A percentile compares a stretch with the other conserved stretches of the same genome.
Conservation (phyloP, 1,140 invertebrate species). For the Drosophila repletoides region DNA sequence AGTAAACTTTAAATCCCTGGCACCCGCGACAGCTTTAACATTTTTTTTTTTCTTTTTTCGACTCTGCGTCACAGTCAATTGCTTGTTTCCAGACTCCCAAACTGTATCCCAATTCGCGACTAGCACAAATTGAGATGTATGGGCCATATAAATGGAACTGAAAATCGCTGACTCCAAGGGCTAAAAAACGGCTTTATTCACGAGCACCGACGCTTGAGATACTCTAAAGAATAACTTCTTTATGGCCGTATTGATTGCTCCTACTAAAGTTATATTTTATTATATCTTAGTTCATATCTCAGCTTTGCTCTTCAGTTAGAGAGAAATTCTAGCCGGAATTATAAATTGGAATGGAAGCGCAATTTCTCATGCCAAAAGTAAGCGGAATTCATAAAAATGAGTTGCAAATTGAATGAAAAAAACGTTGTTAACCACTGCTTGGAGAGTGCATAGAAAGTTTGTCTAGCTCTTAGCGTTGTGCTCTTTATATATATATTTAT, state of each 20-base stretch:
- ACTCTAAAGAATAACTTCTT: too few relatives aligned
- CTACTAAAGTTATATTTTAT: too few relatives aligned
- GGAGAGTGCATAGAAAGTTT: conserved; percentile 28
- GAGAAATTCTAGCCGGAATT: too few relatives aligned
- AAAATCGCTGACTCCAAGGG: conserved; percentile 17
- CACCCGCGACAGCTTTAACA: neutral
- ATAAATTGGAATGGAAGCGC: too few relatives aligned
- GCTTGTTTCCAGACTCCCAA: conserved; percentile 18
- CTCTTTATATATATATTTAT: too few relatives aligned
- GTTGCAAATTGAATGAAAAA: neutral
- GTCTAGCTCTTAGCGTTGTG: conserved; percentile 24
- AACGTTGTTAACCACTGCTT: neutral
- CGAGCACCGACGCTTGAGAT: neutral
- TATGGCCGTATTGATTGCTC: too few relatives aligned
- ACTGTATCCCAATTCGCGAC: conserved; percentile 49
- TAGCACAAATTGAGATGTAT: conserved; percentile 58
- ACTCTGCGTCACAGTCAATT: conserved; percentile 50
- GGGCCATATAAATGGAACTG: conserved; percentile 38
- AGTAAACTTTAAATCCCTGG: conserved; percentile 22
- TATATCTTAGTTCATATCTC: too few relatives aligned
- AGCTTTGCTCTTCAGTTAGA: too few relatives aligned
- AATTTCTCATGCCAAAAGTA: neutral
- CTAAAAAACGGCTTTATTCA: neutral
- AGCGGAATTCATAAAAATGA: neutral
- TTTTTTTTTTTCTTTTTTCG: neutral